Evolutionary conservation across 2,888 invertebrate genomes (phyloP).

Genomic region (Marasmarcha lunaedactyla): DNA sequence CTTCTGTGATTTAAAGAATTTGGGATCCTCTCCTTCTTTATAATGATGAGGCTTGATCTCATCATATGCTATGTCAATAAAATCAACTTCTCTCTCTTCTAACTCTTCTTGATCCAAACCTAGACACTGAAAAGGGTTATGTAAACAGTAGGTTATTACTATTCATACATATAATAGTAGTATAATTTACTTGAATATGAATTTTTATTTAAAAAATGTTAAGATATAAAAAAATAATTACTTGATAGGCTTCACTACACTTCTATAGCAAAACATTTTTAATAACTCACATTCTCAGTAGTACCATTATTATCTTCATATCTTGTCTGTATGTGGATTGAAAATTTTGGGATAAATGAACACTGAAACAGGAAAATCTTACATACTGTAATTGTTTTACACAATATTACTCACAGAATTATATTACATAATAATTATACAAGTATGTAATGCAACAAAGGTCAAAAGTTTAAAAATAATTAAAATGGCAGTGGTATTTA

Average conservation of each 20-base stretch:
- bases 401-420: too few relatives aligned
- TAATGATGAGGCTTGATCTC: constrained; percentile 88
- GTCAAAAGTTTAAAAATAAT: too few relatives aligned
- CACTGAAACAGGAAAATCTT: constrained; percentile 76
- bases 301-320: constrained; percentile 92
- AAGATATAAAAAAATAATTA: constrained; percentile 3
- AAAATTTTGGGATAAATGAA: constrained; percentile 89
- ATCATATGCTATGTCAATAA: constrained; percentile 90
- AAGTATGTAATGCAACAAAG: too few relatives aligned
- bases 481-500: too few relatives aligned
- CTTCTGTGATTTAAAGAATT: constrained; percentile 83
- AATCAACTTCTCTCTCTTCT: constrained; percentile 79
- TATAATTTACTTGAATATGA: not conserved
- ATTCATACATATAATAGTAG: not conserved
- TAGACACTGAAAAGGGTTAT: constrained; percentile 79
- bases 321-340: constrained; percentile 86
- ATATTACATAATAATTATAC: too few relatives aligned
- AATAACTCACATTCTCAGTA: constrained; percentile 84
- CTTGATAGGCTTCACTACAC: too few relatives aligned
- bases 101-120: constrained; percentile 79
- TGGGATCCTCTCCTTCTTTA: constrained; percentile 90
- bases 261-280: too few relatives aligned
- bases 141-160: too few relatives aligned
- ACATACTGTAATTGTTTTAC: too few relatives aligned
- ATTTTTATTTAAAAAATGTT: not conserved